Percentiles rank a stretch among this genome's conserved stretches.
phyloP scores from a whole-genome alignment of 1,140 invertebrate species.

The Archivesica marissinica region DNA sequence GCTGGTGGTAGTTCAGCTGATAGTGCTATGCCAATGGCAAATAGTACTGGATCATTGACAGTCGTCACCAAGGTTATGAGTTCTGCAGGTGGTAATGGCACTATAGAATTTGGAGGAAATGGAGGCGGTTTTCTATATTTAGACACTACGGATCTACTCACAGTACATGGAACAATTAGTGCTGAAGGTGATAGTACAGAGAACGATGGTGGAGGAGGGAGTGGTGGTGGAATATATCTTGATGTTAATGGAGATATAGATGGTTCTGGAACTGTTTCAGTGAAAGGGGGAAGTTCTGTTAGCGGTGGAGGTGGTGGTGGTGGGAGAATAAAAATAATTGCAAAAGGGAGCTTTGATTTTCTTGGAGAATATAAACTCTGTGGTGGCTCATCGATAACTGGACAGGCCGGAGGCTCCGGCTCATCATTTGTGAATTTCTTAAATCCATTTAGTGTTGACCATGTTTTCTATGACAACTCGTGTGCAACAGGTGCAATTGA shows the following conservation, averaged over 20 bases:
- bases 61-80: constrained; percentile 62
- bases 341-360: constrained; percentile 66
- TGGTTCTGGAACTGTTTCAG: constrained; percentile 67
- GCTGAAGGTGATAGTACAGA: constrained; percentile 65
- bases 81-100: constrained; percentile 68
- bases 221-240: constrained; percentile 66
- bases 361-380: constrained; percentile 64
- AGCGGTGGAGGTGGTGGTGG: constrained; percentile 72
- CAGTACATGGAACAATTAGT: constrained; percentile 70
- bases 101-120: constrained; percentile 34
- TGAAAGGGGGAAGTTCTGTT: constrained; percentile 57
- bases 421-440: constrained; percentile 66
- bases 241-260: constrained; percentile 60
- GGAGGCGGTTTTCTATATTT: constrained; percentile 71
- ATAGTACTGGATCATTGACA: constrained; percentile 57
- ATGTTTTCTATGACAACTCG: constrained; percentile 68
- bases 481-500: constrained; percentile 46
- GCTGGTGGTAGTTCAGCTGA: constrained; percentile 65
- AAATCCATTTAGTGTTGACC: constrained; percentile 17
- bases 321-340: constrained; percentile 67
- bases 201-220: constrained; percentile 70
- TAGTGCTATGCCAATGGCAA: not conserved
- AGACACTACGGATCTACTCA: constrained; percentile 34
- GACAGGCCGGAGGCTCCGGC: constrained; percentile 73
- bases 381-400: constrained; percentile 67